Percentiles rank a stretch among this genome's conserved stretches.
These are phyloP conservation scores for Trididemnum clinides DNA, from an alignment of 23 tunicate species.

Conservation along the genomic window DNA sequence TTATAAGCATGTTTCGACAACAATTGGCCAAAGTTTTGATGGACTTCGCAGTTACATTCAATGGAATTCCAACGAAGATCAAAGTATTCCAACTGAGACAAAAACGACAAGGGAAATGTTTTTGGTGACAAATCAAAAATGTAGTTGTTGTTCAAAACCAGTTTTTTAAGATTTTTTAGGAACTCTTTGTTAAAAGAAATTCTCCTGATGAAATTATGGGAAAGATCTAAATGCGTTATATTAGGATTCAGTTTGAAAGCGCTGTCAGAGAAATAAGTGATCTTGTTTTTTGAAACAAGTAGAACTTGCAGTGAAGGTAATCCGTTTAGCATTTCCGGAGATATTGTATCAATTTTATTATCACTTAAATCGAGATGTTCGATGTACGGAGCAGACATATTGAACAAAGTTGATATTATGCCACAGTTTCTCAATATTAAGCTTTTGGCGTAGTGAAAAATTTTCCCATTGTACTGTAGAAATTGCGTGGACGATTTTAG, in stretches of 20 bases:
- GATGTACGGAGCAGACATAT: not conserved
- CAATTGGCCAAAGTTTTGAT: conserved; percentile 14
- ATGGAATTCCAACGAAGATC: conserved; percentile 21
- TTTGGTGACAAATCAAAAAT: not conserved
- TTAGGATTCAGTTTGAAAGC: not conserved
- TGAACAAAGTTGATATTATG: not conserved
- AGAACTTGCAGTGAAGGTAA: not conserved
- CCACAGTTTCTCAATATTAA: not conserved
- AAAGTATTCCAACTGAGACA: not conserved
- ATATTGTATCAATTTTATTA: not conserved
- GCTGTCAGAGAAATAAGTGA: not conserved
- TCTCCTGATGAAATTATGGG: not conserved
- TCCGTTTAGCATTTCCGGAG: not conserved
- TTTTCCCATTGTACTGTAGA: not conserved
- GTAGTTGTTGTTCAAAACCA: conserved; percentile 12
- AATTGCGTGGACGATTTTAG: not conserved
- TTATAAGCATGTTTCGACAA: not conserved
- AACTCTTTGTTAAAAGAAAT: not conserved
- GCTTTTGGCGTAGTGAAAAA: not conserved
- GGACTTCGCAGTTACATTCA: not conserved
- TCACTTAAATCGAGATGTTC: not conserved
- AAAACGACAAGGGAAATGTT: not conserved
- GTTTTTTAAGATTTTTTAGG: not conserved
- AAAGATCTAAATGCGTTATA: not conserved
- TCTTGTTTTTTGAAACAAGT: not conserved